Conservation (phyloP, 2,888 invertebrate genomes). For the Stenchaetothrips biformis region DNA sequence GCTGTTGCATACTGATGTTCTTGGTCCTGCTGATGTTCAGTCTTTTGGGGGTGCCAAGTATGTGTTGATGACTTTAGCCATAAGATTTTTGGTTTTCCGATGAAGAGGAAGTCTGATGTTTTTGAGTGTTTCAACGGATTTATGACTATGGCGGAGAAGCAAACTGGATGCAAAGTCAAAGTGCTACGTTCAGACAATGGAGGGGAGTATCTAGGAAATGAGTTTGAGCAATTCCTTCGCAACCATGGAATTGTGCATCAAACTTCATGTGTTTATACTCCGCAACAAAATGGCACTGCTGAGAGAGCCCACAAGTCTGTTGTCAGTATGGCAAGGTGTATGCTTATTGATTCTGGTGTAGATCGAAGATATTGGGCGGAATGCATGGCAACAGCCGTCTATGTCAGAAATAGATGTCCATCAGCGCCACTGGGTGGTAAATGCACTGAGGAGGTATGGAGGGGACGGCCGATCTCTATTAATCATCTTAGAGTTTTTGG, state of each 20-base stretch:
- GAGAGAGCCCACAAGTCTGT: background rate
- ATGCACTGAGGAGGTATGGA: too few species aligned
- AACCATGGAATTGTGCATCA: background rate
- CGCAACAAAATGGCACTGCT: slow-evolving; percentile 15
- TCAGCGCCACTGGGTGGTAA: too few species aligned
- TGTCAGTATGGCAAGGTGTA: background rate
- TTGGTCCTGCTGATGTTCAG: background rate
- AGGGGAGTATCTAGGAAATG: slow-evolving; percentile 5
- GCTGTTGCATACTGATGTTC: background rate
- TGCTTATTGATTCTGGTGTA: background rate
- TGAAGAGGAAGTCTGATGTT: background rate
- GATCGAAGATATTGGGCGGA: background rate
- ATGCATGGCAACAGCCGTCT: too few species aligned
- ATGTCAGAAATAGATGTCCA: too few species aligned
- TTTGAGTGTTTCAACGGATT: background rate
- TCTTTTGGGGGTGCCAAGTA: background rate
- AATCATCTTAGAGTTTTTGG: too few species aligned
- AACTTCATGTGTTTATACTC: background rate
- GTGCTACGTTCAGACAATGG: slow-evolving; percentile 29
- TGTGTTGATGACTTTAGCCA: background rate
- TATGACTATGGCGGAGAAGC: background rate
- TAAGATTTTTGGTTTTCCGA: background rate
- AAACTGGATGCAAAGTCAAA: background rate
- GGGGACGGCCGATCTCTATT: too few species aligned
- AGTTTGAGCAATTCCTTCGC: background rate